Conservation (phyloP, 2,888 invertebrate genomes). For the Sphaerophoria taeniata region DNA sequence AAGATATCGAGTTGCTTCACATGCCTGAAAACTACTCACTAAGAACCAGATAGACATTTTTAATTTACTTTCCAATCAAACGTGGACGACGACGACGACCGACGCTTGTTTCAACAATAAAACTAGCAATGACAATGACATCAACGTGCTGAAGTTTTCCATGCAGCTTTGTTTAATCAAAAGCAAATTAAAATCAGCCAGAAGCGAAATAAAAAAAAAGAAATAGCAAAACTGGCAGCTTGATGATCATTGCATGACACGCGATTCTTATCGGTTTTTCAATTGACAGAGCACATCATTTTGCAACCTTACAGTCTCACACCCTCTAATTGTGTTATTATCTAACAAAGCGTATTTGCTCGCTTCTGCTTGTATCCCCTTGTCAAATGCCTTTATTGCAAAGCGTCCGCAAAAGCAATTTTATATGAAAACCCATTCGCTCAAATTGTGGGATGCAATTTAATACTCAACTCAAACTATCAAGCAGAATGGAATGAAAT, state of each 20-base stretch:
- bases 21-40: background rate
- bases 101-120: background rate
- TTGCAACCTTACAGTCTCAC: slow-evolving; percentile 31
- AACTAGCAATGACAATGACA: slow-evolving; percentile 25
- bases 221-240: background rate
- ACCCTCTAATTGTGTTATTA: slow-evolving; percentile 32
- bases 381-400: slow-evolving; percentile 2
- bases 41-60: slow-evolving; percentile 14
- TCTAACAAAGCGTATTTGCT: background rate
- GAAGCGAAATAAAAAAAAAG: background rate
- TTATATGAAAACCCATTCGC: slow-evolving; percentile 14
- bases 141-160: slow-evolving; percentile 5
- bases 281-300: slow-evolving; percentile 38
- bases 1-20: background rate
- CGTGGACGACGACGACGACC: background rate
- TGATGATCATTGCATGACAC: background rate
- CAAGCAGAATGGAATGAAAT: background rate
- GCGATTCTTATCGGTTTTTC: slow-evolving; percentile 16
- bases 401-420: slow-evolving; percentile 15
- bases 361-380: background rate
- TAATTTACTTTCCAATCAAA: slow-evolving; percentile 35
- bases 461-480: slow-evolving; percentile 4
- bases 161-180: slow-evolving; percentile 11
- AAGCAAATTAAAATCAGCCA: slow-evolving; percentile 19
- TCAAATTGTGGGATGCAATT: slow-evolving; percentile 1